Base-by-base conservation (phyloP, 2,113 vertebrate species). In the Athene noctua region DNA sequence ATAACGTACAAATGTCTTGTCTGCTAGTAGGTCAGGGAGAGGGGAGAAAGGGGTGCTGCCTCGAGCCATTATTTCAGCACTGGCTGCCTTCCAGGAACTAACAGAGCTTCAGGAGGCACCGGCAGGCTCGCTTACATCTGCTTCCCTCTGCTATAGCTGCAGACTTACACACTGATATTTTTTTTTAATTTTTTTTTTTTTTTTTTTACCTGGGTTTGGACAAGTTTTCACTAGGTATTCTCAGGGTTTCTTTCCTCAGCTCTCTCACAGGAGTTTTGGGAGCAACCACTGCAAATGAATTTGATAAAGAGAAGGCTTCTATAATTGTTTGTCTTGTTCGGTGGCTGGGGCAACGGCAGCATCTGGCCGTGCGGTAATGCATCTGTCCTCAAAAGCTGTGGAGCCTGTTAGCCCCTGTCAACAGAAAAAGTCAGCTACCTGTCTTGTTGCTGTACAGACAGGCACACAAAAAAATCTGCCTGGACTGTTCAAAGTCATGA, bases 51-150 rank as follows among this genome's bases (percentile, higher is more conserved):
- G 70, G 91, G 71, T 71, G 79, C 91, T 2, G 84, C 79, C 84
- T 90, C 32, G 1, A 96, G 89, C 87, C 94, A 15, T 80, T 73
- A 70, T 86, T 96, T 8, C 91, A 94, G 92, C 59, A 4, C 91
- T 97, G 96, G 97, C 96, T 91, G 83, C 96, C 81, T 94, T 93
- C 96, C 96, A 96, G 95, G 70, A 88, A 23, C 91, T 85, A 71
- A 6, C 54, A 73, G 84, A 85, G 82, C 94, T 68, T 36, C 95
- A 72, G 80, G 51, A 91, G 91, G 73, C 78, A 46, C 0, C 0
- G 80, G 55, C 85, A 83, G 95, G 81, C 89, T 44, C 83, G 84
- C 96, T 78, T 86, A 51, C 94, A 96, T 95, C 96, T 97, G 94
- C 96, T 89, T 92, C 86, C 86, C 86, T 96, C 92, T 77, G 86